These are phyloP conservation scores for Creontiades dilutus DNA, from an alignment of 2,888 invertebrate genomes.

Conservation along the genomic window DNA sequence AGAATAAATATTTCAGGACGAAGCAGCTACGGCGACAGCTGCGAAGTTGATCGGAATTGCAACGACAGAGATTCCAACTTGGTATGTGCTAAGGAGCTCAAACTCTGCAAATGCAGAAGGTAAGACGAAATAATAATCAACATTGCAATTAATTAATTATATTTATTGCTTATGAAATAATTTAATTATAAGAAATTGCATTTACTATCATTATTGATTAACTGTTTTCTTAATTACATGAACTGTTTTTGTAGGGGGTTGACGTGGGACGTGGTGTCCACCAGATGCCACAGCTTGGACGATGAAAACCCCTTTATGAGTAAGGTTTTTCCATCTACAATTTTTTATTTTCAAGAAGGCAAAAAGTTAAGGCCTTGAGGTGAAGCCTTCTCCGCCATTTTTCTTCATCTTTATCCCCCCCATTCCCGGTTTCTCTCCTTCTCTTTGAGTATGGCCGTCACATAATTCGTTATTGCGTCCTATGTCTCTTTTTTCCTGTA, in stretches of 20 bases:
- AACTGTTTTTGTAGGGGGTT: conserved; percentile 73
- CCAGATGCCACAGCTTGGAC: conserved; percentile 75
- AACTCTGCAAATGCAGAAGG: conserved; percentile 75
- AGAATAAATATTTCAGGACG: conserved; percentile 28
- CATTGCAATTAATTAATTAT: background rate
- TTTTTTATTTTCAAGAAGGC: too few relatives aligned
- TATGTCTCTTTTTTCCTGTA: too few relatives aligned
- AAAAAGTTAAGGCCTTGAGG: too few relatives aligned
- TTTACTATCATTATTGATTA: background rate
- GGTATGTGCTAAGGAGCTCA: conserved; percentile 74
- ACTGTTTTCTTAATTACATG: background rate
- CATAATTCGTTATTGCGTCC: too few relatives aligned
- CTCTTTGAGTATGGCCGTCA: too few relatives aligned
- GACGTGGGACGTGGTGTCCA: conserved; percentile 75
- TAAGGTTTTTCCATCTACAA: background rate
- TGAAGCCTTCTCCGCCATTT: too few relatives aligned
- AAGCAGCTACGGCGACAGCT: conserved; percentile 74
- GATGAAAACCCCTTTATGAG: conserved; percentile 72
- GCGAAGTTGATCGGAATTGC: conserved; percentile 75
- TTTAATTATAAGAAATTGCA: background rate
- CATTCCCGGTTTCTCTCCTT: too few relatives aligned
- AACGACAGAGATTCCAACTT: conserved; percentile 74
- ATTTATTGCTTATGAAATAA: background rate
- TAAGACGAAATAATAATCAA: background rate
- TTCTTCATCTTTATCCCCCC: too few relatives aligned